These are phyloP conservation scores for Laticauda colubrina DNA, from an alignment of 2,113 vertebrate genomes.

Conservation along the genomic window DNA sequence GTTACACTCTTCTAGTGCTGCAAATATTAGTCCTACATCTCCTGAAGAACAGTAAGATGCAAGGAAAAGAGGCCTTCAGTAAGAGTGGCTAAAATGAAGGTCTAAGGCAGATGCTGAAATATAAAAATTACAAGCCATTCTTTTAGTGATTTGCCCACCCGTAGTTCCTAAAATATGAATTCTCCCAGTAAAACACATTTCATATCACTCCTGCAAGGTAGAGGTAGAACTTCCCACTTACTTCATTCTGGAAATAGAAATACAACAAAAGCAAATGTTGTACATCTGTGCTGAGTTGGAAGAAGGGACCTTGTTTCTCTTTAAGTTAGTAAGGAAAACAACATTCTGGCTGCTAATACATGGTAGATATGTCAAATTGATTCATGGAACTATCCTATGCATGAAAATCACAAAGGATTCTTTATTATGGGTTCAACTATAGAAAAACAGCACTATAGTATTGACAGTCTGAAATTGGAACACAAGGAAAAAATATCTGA, in stretches of 20 bases:
- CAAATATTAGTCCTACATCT: constrained; percentile 5
- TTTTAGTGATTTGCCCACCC: neutral
- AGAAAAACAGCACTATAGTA: neutral
- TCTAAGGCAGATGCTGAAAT: constrained; percentile 11
- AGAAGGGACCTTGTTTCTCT: neutral
- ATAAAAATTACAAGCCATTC: neutral
- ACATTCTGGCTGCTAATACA: neutral
- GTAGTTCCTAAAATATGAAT: constrained; percentile 38
- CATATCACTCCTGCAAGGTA: constrained; percentile 22
- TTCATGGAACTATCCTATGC: neutral
- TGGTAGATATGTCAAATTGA: neutral
- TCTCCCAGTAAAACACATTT: constrained; percentile 48
- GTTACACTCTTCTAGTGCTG: constrained; percentile 41
- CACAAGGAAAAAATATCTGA: neutral
- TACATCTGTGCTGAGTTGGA: neutral
- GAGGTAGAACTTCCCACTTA: constrained; percentile 2
- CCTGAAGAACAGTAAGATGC: neutral
- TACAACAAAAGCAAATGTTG: constrained; percentile 9
- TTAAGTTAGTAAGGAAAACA: neutral
- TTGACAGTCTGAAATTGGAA: neutral
- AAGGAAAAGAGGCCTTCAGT: neutral
- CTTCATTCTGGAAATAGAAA: constrained; percentile 46
- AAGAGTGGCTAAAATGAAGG: neutral
- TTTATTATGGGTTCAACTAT: neutral
- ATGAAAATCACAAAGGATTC: neutral